Base-by-base conservation (phyloP, 2,888 invertebrate species). In the Ochlodes sylvanus region DNA sequence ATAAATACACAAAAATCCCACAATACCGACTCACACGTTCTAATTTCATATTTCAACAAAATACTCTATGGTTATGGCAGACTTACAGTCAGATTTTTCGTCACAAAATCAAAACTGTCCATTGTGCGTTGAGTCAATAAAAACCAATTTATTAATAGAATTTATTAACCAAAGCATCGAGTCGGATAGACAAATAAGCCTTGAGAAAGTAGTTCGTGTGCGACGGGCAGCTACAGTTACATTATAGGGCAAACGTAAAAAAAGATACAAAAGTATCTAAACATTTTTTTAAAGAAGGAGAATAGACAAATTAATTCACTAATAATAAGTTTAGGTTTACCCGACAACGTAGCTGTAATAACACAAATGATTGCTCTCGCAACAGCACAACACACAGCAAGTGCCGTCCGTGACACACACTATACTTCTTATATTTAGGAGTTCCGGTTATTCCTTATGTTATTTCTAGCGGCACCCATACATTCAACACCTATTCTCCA, bases 391-490 rank as follows among this genome's bases (percentile, higher is more conserved):
- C 72, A 72, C 67, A 63, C 62, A 64, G 69, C 71, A 57, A 71
- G 58, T 64, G 19, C 50, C 50, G 9, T 50, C 19, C 27, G 50
- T 17, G 38, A 32, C 41, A 54, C 32, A 15, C 15, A 19, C 50
- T 19, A 50, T 12, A 50, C 50, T 50, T 17, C 12, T 50, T 47
- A 63, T 71, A 21, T 58, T 57, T 61, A 70, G 68, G 69, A 68
- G 67, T 58, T 71, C 56, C 63, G 69, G 69, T 72, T 77, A 73
- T 76, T 76, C 73, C 73, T 80, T 80, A 83, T 74, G 79, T 80
- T 79, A 84, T 77, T 82, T 73, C 85, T 85, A 87, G 82, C 84
- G 84, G 85, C 87, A 86, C 79, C 79, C 83, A 83, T 85, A 81
- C 79, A 77, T 77, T 78, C 78, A 77, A 79, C 80, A 78, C 55